Evolutionary conservation across 2,113 vertebrate species (phyloP).

Genomic region (Aegotheles bennettii): DNA sequence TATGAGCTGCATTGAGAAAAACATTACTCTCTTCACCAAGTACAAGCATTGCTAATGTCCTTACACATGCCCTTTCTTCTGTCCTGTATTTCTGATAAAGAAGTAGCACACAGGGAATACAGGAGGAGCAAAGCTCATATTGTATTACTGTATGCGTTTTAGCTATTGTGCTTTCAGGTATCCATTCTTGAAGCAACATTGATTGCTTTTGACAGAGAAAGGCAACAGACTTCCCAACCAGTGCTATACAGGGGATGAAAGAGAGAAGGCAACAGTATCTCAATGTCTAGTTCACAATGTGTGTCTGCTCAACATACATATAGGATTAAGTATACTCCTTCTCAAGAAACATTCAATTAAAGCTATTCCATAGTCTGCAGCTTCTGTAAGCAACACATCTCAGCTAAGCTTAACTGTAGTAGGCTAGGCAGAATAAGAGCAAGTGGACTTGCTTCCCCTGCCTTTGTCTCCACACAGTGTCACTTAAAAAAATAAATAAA

Average conservation of each 20-base stretch:
- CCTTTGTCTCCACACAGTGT: background rate
- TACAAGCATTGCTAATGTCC: background rate
- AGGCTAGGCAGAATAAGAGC: background rate
- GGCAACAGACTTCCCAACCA: background rate
- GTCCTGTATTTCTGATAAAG: background rate
- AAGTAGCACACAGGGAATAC: background rate
- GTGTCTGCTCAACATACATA: background rate
- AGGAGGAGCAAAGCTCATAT: background rate
- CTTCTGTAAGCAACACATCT: background rate
- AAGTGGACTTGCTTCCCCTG: background rate
- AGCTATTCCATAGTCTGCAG: background rate
- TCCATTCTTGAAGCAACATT: background rate
- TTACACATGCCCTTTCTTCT: background rate
- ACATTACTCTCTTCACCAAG: background rate
- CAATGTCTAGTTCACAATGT: too few species aligned
- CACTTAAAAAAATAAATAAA: background rate
- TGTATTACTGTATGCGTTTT: background rate
- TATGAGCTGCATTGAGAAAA: background rate
- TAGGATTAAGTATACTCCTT: background rate
- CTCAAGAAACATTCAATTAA: background rate
- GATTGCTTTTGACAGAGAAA: background rate
- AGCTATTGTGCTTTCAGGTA: background rate
- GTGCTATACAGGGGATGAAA: background rate
- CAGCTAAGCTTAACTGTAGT: background rate
- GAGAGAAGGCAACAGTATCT: background rate